phyloP scores from a whole-genome alignment of 2,797 vertebrate genomes.

The Arrhamphus sclerolepis region DNA sequence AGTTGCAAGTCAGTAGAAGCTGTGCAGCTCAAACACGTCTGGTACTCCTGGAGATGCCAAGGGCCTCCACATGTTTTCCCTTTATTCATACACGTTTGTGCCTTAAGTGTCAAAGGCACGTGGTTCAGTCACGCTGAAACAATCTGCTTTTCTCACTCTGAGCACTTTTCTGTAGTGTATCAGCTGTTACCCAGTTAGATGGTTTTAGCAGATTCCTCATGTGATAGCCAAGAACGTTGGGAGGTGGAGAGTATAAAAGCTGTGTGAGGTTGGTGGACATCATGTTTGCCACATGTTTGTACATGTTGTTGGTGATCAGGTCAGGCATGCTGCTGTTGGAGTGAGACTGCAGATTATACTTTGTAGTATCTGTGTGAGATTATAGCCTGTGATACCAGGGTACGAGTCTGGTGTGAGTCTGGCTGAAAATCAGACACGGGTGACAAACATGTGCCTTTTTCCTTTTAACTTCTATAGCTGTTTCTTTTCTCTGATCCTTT shows the following conservation, averaged over 20 bases:
- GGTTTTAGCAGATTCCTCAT: no score
- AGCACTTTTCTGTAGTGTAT: not conserved
- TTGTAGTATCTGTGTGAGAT: slow-evolving; percentile 32
- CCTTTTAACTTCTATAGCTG: not conserved
- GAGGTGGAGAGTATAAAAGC: not conserved
- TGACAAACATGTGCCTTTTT: slow-evolving; percentile 20
- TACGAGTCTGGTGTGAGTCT: slow-evolving; percentile 8
- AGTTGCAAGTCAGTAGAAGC: no score
- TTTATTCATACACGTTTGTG: no score
- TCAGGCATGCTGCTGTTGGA: slow-evolving; percentile 22
- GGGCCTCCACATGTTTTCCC: not conserved
- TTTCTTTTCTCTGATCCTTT: not conserved
- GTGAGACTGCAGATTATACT: slow-evolving; percentile 38
- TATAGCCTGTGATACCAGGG: slow-evolving; percentile 4
- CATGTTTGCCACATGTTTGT: slow-evolving; percentile 20
- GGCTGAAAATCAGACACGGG: not conserved
- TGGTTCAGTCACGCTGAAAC: not conserved
- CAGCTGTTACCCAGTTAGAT: no score
- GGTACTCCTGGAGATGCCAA: not conserved
- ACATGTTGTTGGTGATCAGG: slow-evolving; percentile 26
- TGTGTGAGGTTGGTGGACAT: not conserved
- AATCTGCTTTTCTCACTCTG: not conserved
- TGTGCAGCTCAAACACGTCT: no score
- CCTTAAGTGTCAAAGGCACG: no score
- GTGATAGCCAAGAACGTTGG: not conserved